Evolutionary conservation across 2,113 vertebrate genomes (phyloP).

Genomic region (Anoura caudifer): DNA sequence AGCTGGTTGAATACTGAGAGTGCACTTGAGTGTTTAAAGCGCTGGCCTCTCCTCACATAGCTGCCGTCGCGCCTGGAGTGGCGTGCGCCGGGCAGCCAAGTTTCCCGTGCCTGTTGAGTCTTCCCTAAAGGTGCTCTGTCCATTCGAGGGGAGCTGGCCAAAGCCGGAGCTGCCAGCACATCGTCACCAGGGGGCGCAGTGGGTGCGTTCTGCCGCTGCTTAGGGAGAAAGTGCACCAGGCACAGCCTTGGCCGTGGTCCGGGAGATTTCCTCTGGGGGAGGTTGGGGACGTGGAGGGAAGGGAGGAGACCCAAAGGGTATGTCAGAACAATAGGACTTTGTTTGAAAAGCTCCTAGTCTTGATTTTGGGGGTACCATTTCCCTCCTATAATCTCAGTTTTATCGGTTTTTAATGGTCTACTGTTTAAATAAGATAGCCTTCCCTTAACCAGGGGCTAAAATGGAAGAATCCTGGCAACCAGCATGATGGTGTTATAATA

Average conservation of each 20-base stretch:
- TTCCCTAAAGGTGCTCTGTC: not conserved
- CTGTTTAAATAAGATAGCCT: not conserved
- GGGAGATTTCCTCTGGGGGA: rapidly evolving
- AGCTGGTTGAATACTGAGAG: not conserved
- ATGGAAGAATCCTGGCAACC: too few relatives aligned
- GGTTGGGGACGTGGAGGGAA: not conserved
- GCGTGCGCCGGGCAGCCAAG: not conserved
- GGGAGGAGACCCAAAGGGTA: not conserved
- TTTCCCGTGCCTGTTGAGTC: rapidly evolving
- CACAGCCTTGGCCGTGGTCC: not conserved
- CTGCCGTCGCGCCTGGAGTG: rapidly evolving
- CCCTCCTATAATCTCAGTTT: not conserved
- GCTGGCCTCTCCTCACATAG: not conserved
- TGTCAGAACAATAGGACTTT: not conserved
- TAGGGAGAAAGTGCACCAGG: rapidly evolving
- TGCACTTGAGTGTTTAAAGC: not conserved
- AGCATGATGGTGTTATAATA: rapidly evolving
- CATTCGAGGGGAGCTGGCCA: rapidly evolving
- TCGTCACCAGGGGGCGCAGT: not conserved
- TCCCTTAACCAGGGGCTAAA: not conserved
- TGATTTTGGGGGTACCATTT: not conserved
- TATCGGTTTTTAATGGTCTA: not conserved
- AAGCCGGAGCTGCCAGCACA: not conserved
- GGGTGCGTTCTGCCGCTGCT: not conserved
- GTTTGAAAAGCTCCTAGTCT: not conserved